Evolutionary conservation across 2,113 vertebrate genomes (phyloP).

Genomic region (Lepisosteus oculatus): DNA sequence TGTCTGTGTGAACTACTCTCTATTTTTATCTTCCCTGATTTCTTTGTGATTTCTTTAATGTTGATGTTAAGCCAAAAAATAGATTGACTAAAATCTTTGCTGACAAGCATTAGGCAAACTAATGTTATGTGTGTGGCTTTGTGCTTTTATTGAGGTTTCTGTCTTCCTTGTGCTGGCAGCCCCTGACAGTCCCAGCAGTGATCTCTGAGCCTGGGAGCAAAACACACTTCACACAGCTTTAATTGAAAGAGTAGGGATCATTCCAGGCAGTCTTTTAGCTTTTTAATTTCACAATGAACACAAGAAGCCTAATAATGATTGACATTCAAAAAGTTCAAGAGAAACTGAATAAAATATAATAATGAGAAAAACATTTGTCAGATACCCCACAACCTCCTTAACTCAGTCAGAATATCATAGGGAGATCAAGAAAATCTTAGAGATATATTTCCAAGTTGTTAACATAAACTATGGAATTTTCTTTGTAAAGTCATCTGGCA

Average conservation of each 20-base stretch:
- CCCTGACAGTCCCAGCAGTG: neutral
- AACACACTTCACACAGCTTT: neutral
- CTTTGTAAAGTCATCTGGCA: too few relatives aligned
- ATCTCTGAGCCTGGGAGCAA: neutral
- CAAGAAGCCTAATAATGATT: too few relatives aligned
- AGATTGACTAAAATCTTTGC: neutral
- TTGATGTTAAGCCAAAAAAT: neutral
- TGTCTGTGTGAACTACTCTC: too few relatives aligned
- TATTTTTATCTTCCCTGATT: neutral
- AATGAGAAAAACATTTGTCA: too few relatives aligned
- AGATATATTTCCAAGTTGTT: too few relatives aligned
- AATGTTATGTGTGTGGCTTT: neutral
- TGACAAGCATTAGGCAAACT: neutral
- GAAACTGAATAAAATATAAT: too few relatives aligned
- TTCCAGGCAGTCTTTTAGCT: neutral
- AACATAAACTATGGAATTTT: too few relatives aligned
- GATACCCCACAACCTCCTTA: too few relatives aligned
- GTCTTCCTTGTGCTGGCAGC: neutral
- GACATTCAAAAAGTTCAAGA: too few relatives aligned
- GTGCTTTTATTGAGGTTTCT: neutral
- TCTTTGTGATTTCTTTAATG: neutral
- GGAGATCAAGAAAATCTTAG: too few relatives aligned
- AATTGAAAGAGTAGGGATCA: neutral
- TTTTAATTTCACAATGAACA: neutral
- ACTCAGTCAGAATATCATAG: too few relatives aligned